A percentile compares a stretch with the other conserved stretches of the same genome.
Evolutionary conservation across 2,113 vertebrate species (phyloP).

Genomic region (Colossoma macropomum): DNA sequence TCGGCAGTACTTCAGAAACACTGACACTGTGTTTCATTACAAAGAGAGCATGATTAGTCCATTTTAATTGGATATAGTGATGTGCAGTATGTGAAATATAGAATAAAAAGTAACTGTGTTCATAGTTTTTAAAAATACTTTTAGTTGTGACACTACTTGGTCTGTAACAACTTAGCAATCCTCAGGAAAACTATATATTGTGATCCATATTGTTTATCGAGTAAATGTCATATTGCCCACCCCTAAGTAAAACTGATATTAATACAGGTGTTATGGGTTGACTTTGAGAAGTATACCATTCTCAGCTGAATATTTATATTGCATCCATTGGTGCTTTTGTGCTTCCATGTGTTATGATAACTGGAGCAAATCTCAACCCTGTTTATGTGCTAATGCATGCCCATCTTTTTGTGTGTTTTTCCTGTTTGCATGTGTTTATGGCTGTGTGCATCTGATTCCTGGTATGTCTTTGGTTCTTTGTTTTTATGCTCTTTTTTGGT

Average conservation of each 20-base stretch:
- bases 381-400: conserved; percentile 23
- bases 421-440: conserved; percentile 20
- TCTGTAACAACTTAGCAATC: too few species aligned
- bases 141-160: too few species aligned
- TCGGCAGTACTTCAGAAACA: too few species aligned
- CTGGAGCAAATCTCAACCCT: neutral
- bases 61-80: too few species aligned
- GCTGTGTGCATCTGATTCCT: conserved; percentile 17
- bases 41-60: too few species aligned
- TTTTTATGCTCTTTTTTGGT: neutral
- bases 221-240: too few species aligned
- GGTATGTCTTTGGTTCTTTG: neutral
- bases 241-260: neutral
- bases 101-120: too few species aligned
- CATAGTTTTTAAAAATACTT: too few species aligned
- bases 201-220: too few species aligned
- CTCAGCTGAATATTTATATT: neutral
- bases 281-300: neutral
- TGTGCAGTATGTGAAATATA: too few species aligned
- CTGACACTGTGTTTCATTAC: too few species aligned
- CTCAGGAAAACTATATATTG: too few species aligned
- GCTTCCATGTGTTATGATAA: neutral
- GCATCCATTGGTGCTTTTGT: neutral
- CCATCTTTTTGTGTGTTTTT: neutral
- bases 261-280: neutral